Evolutionary conservation across 2,113 vertebrate species (phyloP), one percentile per base, ranked within the genome.

Genomic region (Protobothrops flavoviridis): DNA sequence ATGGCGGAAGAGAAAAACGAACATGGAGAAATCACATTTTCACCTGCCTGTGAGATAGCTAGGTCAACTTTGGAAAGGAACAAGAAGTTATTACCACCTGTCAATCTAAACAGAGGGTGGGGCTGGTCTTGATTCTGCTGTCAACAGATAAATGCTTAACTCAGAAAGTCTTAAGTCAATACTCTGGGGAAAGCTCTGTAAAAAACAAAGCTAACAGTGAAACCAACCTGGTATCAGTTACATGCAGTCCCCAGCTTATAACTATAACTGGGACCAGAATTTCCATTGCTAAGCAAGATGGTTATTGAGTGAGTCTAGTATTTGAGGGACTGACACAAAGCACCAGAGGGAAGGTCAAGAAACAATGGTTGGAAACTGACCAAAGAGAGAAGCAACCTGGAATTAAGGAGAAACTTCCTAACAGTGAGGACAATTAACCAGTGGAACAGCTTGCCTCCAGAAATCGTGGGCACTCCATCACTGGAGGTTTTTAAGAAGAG

Each of bases 21-120:
- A 0, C 48, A 69, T n/a, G 57, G 50, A 93, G 91, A 85, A 61
- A 87, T 0, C 3, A 69, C 23, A 91, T 74, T 69, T 7, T 0
- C 53, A 33, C 90, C 52, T 92, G 11, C 88, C 89, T 91, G 74
- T 48, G 0, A 64, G 53, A 59, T 91, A 92, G 0, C 1, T 29
- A 92, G 64, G 92, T 94, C 88, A 48, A 53, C 15, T 87, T 0
- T 1, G 90, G 88, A 92, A 81, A 86, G 89, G 3, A 52, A 11
- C 85, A 91, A 92, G 12, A 52, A 89, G 53, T 57, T 74, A 57
- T 95, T 95, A 48, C 20, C 85, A 0, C 88, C 5, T 56, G 88
- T 29, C 94, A 94, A 94, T 93, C 94, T 90, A 89, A 7, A 48
- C 5, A 90, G 29, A 92, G 92, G 93, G 91, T 95, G 94, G 53